Evolutionary conservation across 2,113 vertebrate genomes (phyloP), one percentile per base, ranked within the genome.

Genomic region (Ptilorrhoa leucosticta): DNA sequence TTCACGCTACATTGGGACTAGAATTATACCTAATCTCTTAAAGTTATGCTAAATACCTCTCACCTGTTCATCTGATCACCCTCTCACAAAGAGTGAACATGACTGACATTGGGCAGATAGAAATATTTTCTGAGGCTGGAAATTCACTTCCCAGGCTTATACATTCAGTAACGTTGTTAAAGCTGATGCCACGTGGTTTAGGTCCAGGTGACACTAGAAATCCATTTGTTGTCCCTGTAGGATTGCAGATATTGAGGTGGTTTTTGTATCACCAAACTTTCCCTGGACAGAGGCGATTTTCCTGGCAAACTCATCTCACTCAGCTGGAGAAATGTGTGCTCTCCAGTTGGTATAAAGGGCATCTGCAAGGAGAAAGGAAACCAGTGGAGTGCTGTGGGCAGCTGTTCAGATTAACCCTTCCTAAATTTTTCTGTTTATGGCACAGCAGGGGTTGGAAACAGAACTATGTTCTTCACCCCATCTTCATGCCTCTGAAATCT

Each of bases 1-100:
- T 77, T 40, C 39, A 53, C 26, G 14, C 86, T 93, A 85, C 81
- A 65, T 60, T 83, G 89, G 91, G 93, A 93, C 94, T 97, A 89
- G 92, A 97, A 96, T 97, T 97, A 94, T 89, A 89, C 83, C 83
- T 95, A 61, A 95, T 81, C 69, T 93, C 96, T 39, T 72, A 17
- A 85, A 69, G 63, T 76, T 48, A 87, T 72, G 56, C 48, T 82
- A 87, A 63, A 72, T 78, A 66, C 80, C 80, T 87, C 68, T 95
- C 50, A 87, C 73, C 51, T 95, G 86, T 92, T 77, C 68, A 80
- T 64, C 58, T 58, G 56, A 77, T 64, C 35, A 66, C 44, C 6
- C 40, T 79, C 47, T 24, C 9, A 27, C 2, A 1, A 89, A 48
- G 33, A 51, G 37, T 4, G 23, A 50, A 31, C 18, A 7, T 33